Conservation (phyloP, 2,113 vertebrate species). For the Nipponia nippon region DNA sequence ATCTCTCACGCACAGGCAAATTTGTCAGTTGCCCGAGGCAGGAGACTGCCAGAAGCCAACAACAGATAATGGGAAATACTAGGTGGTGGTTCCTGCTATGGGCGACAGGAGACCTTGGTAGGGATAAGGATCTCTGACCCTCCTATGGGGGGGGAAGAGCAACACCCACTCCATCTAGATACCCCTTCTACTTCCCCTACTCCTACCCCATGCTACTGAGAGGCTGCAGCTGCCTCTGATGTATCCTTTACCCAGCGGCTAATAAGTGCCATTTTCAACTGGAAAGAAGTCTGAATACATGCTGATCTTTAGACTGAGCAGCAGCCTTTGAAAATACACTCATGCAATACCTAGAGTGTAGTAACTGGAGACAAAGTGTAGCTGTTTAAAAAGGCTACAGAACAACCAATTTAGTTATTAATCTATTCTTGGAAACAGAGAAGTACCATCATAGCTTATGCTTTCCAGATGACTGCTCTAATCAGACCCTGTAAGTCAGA, state of each 20-base stretch:
- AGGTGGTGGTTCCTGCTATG: not conserved
- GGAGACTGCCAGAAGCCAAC: not conserved
- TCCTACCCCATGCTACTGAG: not conserved
- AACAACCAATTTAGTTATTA: constrained; percentile 23
- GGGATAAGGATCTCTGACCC: not conserved
- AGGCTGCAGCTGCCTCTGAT: not conserved
- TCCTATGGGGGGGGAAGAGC: not conserved
- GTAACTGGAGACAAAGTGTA: not conserved
- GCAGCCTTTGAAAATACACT: not conserved
- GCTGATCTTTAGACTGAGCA: not conserved
- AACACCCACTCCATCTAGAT: not conserved
- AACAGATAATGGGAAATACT: not conserved
- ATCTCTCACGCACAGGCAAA: not conserved
- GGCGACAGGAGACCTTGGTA: not conserved
- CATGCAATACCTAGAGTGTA: not conserved
- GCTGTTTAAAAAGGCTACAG: not conserved
- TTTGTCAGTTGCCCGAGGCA: not conserved
- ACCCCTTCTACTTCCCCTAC: not conserved
- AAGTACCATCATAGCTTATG: not conserved
- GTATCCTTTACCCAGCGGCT: not conserved
- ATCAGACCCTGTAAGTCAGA: not conserved
- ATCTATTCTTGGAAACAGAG: not conserved
- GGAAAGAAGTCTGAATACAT: not conserved
- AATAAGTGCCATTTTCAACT: not conserved
- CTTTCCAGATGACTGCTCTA: constrained; percentile 25